Base-by-base conservation (phyloP, 2,113 vertebrate genomes). In the Apteryx mantelli region DNA sequence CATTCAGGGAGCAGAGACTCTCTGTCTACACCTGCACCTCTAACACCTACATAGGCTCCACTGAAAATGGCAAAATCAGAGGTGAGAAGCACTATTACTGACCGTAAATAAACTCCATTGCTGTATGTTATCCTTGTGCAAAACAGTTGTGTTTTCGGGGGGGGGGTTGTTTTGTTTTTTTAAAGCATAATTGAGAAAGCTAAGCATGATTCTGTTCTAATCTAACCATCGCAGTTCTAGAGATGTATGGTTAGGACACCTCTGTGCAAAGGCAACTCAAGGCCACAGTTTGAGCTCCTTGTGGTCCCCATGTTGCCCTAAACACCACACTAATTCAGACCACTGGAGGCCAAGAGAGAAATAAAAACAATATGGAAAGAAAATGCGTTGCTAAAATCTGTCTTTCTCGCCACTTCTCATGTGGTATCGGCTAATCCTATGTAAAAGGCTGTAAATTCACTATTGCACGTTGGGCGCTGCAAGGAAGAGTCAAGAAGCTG, bases 241-340 rank as follows among this genome's bases (percentile, higher is more conserved):
- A 65, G 46, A 55, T 42, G 38, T 4, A 10, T 8, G 7, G 46
- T 7, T n/a, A 82, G 34, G 26, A 79, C 28, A 64, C 34, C 6
- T 32, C 18, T 3, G 0, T 1, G 44, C 44, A 60, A 78, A 74
- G 48, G 46, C 14, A 86, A 55, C 63, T 86, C 55, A 71, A 58
- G 60, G 73, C 20, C 1, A 5, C 42, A 66, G 18, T 17, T 0
- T 16, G 46, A 68, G 77, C 68, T 73, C 30, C 68, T 55, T 52
- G 36, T 9, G 18, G 71, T 24, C 50, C 46, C 5, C 40, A 6
- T 1, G 6, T 1, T 15, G n/a, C 8, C 58, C 53, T 34, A 15
- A 28, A 5, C 36, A 64, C 50, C 38, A 36, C 6, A 3, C 0
- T 19, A 40, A 0, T 15, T 18, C 22, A 69, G n/a, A 34, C 32